These are phyloP conservation scores for Metacarcinus magister DNA, from an alignment of 2,888 invertebrate species.

Conservation along the genomic window DNA sequence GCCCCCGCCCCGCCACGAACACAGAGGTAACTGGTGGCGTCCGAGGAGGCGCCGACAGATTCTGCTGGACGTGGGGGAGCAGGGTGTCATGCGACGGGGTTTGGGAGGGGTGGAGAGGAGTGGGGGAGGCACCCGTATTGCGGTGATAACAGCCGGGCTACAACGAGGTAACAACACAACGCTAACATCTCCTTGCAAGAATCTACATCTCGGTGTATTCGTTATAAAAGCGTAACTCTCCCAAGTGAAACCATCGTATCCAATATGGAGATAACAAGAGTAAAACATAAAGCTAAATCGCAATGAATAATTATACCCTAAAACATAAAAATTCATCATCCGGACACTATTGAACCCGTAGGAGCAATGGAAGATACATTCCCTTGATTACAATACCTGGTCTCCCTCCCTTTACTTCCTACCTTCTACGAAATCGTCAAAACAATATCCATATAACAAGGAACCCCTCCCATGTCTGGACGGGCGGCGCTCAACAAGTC, in stretches of 20 bases:
- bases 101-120: conserved; percentile 18
- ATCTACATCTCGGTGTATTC: background rate
- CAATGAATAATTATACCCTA: background rate
- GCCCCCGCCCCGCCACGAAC: conserved; percentile 40
- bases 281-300: background rate
- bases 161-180: conserved; percentile 40
- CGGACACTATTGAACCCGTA: background rate
- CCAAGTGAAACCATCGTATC: background rate
- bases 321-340: conserved; percentile 9
- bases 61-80: conserved; percentile 44
- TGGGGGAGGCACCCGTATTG: conserved; percentile 69
- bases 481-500: conserved; percentile 51
- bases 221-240: background rate
- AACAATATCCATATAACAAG: conserved; percentile 8
- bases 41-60: background rate
- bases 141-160: conserved; percentile 60
- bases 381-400: conserved; percentile 26
- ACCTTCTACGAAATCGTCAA: conserved; percentile 48
- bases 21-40: background rate
- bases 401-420: background rate
- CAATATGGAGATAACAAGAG: background rate
- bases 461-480: conserved; percentile 14
- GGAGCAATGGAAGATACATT: conserved; percentile 4
- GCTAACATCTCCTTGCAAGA: background rate
- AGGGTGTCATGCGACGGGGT: conserved; percentile 22